Evolutionary conservation across 2,888 invertebrate species (phyloP).

Genomic region (Drosophila hamatofila): DNA sequence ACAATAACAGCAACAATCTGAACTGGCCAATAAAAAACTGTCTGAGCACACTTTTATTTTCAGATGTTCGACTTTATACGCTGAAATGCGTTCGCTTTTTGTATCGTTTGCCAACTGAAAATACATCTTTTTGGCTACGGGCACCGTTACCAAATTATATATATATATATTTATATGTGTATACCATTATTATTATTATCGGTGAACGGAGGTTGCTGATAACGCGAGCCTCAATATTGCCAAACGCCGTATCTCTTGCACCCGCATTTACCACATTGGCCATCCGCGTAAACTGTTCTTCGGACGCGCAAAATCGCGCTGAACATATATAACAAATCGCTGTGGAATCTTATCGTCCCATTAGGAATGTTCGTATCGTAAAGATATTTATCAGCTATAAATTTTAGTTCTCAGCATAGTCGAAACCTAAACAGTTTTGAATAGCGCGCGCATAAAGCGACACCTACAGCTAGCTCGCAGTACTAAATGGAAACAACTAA

Average conservation of each 20-base stretch:
- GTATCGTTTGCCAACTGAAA: slow-evolving; percentile 74
- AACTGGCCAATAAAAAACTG: slow-evolving; percentile 40
- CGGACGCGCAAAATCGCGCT: slow-evolving; percentile 25
- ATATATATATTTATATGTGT: slow-evolving; percentile 48
- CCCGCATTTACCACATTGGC: neutral
- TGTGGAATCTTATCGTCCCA: slow-evolving; percentile 60
- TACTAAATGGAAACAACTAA: neutral
- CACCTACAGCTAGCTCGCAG: slow-evolving; percentile 18
- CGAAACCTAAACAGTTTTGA: slow-evolving; percentile 14
- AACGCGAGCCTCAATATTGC: slow-evolving; percentile 50
- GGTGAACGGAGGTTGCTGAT: slow-evolving; percentile 51
- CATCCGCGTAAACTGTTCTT: slow-evolving; percentile 5
- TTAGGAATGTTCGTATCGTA: slow-evolving; percentile 61
- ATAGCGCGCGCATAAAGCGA: slow-evolving; percentile 35
- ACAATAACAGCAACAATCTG: slow-evolving; percentile 17
- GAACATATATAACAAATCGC: slow-evolving; percentile 19
- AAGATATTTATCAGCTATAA: slow-evolving; percentile 40
- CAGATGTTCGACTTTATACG: slow-evolving; percentile 45
- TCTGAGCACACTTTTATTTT: slow-evolving; percentile 35
- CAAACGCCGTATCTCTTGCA: slow-evolving; percentile 12
- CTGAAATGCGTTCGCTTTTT: slow-evolving; percentile 71
- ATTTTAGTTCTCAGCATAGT: slow-evolving; percentile 22
- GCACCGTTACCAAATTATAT: slow-evolving; percentile 55
- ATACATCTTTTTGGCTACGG: slow-evolving; percentile 40
- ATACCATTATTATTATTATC: slow-evolving; percentile 63